Evolutionary conservation across 2,113 vertebrate species (phyloP), one percentile per base, ranked within the genome.

Genomic region (Anthoscopus minutus): DNA sequence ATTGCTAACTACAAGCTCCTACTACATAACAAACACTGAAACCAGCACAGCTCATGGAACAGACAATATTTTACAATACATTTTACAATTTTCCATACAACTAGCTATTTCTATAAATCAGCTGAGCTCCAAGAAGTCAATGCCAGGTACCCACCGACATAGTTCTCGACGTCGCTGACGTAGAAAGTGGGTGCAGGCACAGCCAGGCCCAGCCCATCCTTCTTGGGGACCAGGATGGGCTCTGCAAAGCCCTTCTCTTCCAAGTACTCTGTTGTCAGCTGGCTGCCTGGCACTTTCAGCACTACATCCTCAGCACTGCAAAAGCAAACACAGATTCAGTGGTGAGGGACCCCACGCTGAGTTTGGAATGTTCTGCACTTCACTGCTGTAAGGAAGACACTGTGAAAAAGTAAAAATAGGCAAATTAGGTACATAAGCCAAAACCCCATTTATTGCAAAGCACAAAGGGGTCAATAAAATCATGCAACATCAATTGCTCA

Each of bases 91-190:
- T 77, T 28, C 35, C 10, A n/a, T 5, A 22, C n/a, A 85, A 23
- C 3, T 19, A 2, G 13, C n/a, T 4, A 31, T 23, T 50, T 25
- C 40, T 4, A 1, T 5, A 9, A 30, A 40, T 71, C 38, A 71
- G 61, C n/a, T 65, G 53, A 62, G 45, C 40, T 48, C 17, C 27
- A n/a, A 12, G 23, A 22, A n/a, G 40, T 4, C 53, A 40, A 6
- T 5, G 15, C 31, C 53, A 38, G 57, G 44, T 53, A 97, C 99
- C 86, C 96, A 99, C 99, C 99, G 0, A 99, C 99, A 0, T 99
- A 99, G 97, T 99, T 99, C 96, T 99, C 99, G 4, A 99, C 99
- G 3, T 99, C 99, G 6, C 99, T 99, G 97, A 99, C 99, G 23
- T 99, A 99, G 97, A 99, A 99, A 20, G 99, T 99, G n/a, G 99